These are phyloP conservation scores for Serrognathus titanus DNA, from an alignment of 2,888 invertebrate species.

Conservation along the genomic window DNA sequence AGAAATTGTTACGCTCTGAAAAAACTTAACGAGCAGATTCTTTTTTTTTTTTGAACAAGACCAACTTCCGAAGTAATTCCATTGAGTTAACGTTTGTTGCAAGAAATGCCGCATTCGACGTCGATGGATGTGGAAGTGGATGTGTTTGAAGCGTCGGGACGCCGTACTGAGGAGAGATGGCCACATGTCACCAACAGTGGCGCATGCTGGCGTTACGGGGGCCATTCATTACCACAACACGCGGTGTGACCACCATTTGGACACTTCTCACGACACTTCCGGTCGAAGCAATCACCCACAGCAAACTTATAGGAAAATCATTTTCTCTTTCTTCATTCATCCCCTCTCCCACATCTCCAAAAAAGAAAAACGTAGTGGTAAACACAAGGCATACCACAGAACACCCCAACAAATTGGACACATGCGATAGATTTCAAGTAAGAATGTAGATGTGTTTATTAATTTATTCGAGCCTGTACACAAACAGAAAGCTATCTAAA, in stretches of 20 bases:
- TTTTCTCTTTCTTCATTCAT: too few relatives aligned
- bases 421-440: too few relatives aligned
- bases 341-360: neutral
- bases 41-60: neutral
- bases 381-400: too few relatives aligned
- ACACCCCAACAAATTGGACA: too few relatives aligned
- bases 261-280: conserved; percentile 25
- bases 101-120: conserved; percentile 4
- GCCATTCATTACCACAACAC: conserved; percentile 29
- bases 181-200: conserved; percentile 24
- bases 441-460: too few relatives aligned
- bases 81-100: conserved; percentile 2
- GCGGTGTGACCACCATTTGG: conserved; percentile 19
- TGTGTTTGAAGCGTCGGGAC: conserved; percentile 5
- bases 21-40: neutral
- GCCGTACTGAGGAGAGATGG: conserved; percentile 13
- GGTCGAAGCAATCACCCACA: conserved; percentile 22
- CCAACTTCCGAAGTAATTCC: conserved; percentile 3
- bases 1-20: too few relatives aligned
- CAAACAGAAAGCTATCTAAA: too few relatives aligned
- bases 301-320: conserved; percentile 7
- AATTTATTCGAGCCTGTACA: too few relatives aligned
- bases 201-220: conserved; percentile 22
- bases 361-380: neutral
- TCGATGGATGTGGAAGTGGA: conserved; percentile 4